Evolutionary conservation across 2,113 vertebrate species (phyloP).

Genomic region (Excalfactoria chinensis): DNA sequence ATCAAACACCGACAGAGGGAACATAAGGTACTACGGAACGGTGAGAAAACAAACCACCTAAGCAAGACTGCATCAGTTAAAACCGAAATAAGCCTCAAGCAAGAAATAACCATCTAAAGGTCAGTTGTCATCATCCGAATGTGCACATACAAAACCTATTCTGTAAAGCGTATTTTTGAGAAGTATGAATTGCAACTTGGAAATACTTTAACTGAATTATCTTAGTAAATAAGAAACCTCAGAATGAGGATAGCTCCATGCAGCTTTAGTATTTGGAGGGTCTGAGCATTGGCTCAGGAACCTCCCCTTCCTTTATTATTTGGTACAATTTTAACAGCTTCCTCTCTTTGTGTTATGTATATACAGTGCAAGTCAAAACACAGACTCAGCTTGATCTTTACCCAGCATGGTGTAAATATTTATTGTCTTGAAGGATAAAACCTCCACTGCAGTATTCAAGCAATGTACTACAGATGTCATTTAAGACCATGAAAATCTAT

Average conservation of each 20-base stretch:
- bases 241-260: background rate
- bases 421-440: background rate
- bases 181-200: background rate
- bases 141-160: background rate
- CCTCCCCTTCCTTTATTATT: background rate
- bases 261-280: background rate
- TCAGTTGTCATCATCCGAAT: background rate
- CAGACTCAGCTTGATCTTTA: background rate
- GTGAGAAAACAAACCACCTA: background rate
- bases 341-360: background rate
- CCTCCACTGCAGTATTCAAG: accelerated
- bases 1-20: background rate
- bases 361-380: background rate
- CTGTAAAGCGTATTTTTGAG: background rate
- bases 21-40: background rate
- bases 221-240: background rate
- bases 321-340: background rate
- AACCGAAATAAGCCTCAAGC: background rate
- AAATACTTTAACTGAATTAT: background rate
- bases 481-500: background rate
- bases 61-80: background rate
- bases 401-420: background rate
- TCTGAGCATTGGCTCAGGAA: background rate
- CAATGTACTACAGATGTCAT: background rate
- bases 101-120: background rate